phyloP scores from a whole-genome alignment of 2,113 vertebrate species.

The Sorex fumeus region DNA sequence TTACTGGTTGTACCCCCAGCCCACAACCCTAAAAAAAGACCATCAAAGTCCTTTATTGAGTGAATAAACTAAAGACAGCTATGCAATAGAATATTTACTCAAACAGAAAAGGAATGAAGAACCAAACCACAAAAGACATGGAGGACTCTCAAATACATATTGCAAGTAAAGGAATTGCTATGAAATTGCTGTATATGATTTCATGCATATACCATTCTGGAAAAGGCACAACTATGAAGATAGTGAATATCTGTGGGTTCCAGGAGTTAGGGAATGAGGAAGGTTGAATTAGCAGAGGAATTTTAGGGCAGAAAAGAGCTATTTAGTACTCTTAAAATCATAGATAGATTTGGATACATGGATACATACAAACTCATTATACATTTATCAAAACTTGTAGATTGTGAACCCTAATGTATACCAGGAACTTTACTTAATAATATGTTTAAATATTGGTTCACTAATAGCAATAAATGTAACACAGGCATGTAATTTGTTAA shows the following conservation, averaged over 20 bases:
- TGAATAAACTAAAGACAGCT: background rate
- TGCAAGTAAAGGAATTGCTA: background rate
- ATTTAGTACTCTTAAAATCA: background rate
- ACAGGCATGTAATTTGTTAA: background rate
- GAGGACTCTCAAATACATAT: background rate
- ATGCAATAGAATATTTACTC: background rate
- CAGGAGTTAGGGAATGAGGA: background rate
- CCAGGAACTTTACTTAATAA: background rate
- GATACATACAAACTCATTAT: too few relatives aligned
- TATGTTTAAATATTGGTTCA: background rate
- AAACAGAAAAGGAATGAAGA: background rate
- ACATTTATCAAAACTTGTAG: background rate
- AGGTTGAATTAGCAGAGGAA: background rate
- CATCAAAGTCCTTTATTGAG: background rate
- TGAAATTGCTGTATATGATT: background rate
- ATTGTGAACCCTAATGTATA: conserved; percentile 26
- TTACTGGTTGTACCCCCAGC: background rate
- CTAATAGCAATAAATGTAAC: conserved; percentile 7
- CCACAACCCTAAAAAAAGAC: background rate
- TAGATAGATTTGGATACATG: background rate
- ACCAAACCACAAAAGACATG: background rate
- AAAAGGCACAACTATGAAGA: conserved; percentile 13
- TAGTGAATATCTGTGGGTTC: background rate
- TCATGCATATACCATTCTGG: background rate
- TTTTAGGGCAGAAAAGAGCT: background rate